A percentile compares a stretch with the other conserved stretches of the same genome.
phyloP scores from a whole-genome alignment of 2,797 vertebrate species.

The Bradypodion ventrale region DNA sequence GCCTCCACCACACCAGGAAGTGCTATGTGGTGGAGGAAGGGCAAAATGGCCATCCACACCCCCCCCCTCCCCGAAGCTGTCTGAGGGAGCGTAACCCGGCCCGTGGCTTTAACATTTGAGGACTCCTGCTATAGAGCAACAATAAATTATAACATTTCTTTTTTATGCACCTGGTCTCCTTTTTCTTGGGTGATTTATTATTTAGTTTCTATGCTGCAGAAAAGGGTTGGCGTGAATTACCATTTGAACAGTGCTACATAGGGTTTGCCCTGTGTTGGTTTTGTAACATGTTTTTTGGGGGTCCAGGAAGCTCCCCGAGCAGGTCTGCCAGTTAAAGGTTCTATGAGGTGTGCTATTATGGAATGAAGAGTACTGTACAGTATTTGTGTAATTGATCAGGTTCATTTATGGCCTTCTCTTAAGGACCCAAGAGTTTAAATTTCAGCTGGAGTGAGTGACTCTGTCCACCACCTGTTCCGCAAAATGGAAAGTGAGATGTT shows the following conservation, averaged over 20 bases:
- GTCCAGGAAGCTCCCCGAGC: neutral
- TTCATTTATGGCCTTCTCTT: neutral
- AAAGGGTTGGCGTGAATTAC: neutral
- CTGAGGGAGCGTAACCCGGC: too few relatives aligned
- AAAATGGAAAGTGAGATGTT: slow-evolving; percentile 5
- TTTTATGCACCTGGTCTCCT: neutral
- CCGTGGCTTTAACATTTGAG: too few relatives aligned
- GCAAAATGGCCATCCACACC: too few relatives aligned
- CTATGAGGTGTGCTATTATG: neutral
- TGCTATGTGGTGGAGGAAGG: too few relatives aligned
- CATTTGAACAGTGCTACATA: neutral
- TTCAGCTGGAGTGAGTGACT: neutral
- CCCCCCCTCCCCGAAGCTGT: too few relatives aligned
- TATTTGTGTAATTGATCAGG: neutral
- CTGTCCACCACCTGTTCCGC: neutral
- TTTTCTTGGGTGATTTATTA: too few relatives aligned
- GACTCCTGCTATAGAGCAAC: too few relatives aligned
- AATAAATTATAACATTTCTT: too few relatives aligned
- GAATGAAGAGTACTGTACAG: neutral
- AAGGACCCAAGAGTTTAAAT: neutral
- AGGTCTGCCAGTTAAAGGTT: neutral
- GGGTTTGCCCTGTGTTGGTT: neutral
- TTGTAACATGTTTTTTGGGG: neutral
- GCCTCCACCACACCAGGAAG: too few relatives aligned
- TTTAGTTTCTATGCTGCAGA: too few relatives aligned